Base-by-base conservation (phyloP, 1,140 invertebrate species). In the Reticulitermes speratus region DNA sequence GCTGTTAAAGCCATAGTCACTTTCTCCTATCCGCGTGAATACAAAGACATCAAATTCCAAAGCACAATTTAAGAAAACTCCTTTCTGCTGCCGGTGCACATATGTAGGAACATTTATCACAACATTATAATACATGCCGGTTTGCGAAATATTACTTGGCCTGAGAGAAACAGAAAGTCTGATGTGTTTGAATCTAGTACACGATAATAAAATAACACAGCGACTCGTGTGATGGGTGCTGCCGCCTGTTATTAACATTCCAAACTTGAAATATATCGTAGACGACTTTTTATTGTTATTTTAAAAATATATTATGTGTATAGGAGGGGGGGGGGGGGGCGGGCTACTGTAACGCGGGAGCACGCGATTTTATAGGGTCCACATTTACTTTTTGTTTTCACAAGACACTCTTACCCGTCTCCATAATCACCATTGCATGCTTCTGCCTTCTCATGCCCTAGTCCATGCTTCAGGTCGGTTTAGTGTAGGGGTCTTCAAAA, bases 261-360 rank as follows among this genome's bases (percentile, higher is more conserved):
- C 65, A 30, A n/a, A n/a, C 65, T 75, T 75, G n/a, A 75, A 75
- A 75, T 75, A 30, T 75, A 75, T 75, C 65, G 65, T 30, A 75
- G 65, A 75, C 65, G 65, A 75, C 65, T 75, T 75, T 75, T 75
- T 75, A 30, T 75, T 30, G n/a, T 75, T 75, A 75, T 75, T 75
- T 75, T 9, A 75, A 30, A 75, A 75, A 75, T n/a, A 30, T 75
- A 30, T 75, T 75, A 75, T 75, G 65, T 8, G 14, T 30, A 75
- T n/a, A 30, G 25, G n/a, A 30, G 11, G 3, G 55, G 21, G 55
- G 21, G 65, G 65, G 65, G 25, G 59, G 16, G 25, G 19, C 59
- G 59, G 59, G 45, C 45, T 48, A 3, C 14, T 30, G 65, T 75
- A 75, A 30, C 65, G 9, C 65, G 65, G 65, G 25, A 75, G 65